Conservation (phyloP, 2,113 vertebrate genomes). For the Eidolon helvum region DNA sequence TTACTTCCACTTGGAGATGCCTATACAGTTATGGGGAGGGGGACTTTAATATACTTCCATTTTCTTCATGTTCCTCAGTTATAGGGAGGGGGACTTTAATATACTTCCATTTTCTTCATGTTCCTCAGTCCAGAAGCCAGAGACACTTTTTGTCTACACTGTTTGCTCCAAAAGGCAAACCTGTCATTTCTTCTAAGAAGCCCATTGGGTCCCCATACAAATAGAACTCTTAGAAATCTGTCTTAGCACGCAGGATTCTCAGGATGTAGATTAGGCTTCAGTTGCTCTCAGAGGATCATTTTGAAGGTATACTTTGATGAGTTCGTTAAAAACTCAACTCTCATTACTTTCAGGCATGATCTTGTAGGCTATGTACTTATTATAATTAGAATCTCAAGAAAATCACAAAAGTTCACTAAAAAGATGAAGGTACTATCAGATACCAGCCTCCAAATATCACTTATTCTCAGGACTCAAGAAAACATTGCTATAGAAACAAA, state of each 20-base stretch:
- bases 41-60: neutral
- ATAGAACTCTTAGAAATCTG: neutral
- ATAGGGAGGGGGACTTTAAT: neutral
- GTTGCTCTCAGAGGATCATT: constrained; percentile 18
- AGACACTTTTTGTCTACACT: neutral
- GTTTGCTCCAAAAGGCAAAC: neutral
- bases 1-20: constrained; percentile 28
- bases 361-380: neutral
- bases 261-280: neutral
- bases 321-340: constrained; percentile 5
- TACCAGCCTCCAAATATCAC: neutral
- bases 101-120: neutral
- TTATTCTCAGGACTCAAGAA: neutral
- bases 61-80: neutral
- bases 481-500: neutral
- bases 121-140: neutral
- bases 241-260: neutral
- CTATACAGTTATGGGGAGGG: neutral
- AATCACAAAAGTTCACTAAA: neutral
- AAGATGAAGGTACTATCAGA: neutral
- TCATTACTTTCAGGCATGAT: neutral
- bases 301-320: constrained; percentile 24
- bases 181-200: neutral
- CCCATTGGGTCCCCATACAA: neutral
- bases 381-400: constrained; percentile 13